These are phyloP conservation scores for Hippocampus abdominalis DNA, from an alignment of 2,113 vertebrate species.

Conservation along the genomic window DNA sequence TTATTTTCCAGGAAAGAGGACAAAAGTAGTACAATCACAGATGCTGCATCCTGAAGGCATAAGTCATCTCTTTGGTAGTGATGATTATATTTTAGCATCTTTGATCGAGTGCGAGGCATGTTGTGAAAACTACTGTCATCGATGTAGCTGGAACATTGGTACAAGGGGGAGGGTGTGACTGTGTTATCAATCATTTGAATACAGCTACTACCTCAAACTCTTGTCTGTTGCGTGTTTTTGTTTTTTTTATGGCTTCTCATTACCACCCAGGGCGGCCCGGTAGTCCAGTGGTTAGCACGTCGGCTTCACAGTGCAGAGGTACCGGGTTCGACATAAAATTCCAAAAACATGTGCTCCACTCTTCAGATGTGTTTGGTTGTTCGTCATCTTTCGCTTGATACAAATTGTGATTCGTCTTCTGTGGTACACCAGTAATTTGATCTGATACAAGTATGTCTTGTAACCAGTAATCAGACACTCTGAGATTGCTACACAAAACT, in stretches of 20 bases:
- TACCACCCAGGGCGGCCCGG: no score
- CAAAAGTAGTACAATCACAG: constrained; percentile 20
- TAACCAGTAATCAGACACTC: no score
- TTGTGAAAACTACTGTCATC: constrained; percentile 58
- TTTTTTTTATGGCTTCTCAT: not conserved
- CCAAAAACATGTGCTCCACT: no score
- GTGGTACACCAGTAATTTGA: no score
- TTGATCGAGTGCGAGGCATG: constrained; percentile 50
- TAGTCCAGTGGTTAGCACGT: no score
- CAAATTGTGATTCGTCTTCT: no score
- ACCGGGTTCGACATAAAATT: no score
- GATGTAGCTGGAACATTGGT: constrained; percentile 68
- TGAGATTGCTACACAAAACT: no score
- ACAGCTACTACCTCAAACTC: constrained; percentile 73
- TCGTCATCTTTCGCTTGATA: no score
- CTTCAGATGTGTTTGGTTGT: no score
- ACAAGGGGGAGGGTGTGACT: constrained; percentile 55
- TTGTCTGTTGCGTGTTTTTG: constrained; percentile 12
- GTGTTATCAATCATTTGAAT: constrained; percentile 73
- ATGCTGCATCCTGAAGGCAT: constrained; percentile 49
- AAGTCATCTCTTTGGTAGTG: constrained; percentile 41
- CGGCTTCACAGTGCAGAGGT: no score
- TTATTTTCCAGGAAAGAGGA: constrained; percentile 20
- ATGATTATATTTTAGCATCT: constrained; percentile 45
- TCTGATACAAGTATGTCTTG: no score